Evolutionary conservation across 2,797 vertebrate genomes (phyloP).

Genomic region (Falco naumanni): DNA sequence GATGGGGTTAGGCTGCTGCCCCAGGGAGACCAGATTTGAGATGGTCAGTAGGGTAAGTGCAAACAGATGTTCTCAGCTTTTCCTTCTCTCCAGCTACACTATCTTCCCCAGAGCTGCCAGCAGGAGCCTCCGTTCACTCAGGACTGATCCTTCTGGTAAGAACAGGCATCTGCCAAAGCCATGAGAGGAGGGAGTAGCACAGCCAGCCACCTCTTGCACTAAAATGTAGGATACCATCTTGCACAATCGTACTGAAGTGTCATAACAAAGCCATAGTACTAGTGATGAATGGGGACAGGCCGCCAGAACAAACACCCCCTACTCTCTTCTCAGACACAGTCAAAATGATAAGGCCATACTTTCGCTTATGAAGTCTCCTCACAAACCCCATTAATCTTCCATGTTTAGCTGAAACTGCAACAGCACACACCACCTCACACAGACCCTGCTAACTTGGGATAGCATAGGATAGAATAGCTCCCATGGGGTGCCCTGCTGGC

Average conservation of each 20-base stretch:
- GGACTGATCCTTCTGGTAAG: not conserved
- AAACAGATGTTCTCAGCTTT: not conserved
- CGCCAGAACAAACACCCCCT: not conserved
- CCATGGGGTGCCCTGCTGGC: not conserved
- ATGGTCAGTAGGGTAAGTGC: not conserved
- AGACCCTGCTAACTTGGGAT: not conserved
- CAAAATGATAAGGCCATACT: not conserved
- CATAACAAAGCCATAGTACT: not conserved
- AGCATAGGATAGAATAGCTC: not conserved
- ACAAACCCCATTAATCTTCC: not conserved
- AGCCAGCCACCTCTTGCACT: not conserved
- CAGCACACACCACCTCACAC: accelerated
- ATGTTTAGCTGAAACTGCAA: not conserved
- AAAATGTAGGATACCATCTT: accelerated
- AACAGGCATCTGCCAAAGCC: not conserved
- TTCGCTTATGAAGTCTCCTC: not conserved
- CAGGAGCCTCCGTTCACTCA: accelerated
- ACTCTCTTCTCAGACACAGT: not conserved
- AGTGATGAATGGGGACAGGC: not conserved
- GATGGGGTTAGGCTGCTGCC: too few relatives aligned
- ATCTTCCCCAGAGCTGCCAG: not conserved
- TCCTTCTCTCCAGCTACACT: not conserved
- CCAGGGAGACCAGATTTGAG: accelerated
- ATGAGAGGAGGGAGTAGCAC: not conserved
- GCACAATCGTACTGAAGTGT: not conserved